A percentile compares a stretch with the other conserved stretches of the same genome.
Evolutionary conservation across 2,888 invertebrate genomes (phyloP).

Genomic region (Ornithoptera priamus): DNA sequence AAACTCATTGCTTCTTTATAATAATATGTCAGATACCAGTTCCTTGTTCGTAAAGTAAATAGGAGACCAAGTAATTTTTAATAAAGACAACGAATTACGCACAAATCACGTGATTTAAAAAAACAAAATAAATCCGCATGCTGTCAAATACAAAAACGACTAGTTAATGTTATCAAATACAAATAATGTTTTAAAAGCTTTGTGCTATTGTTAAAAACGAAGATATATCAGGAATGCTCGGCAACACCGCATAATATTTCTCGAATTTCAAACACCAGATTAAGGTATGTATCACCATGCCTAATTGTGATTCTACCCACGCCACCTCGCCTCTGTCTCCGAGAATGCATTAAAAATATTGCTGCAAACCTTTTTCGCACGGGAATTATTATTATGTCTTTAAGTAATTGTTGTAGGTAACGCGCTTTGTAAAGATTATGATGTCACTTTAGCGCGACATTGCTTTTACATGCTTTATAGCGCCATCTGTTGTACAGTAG

Average conservation of each 20-base stretch:
- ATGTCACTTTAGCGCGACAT: slow-evolving; percentile 40
- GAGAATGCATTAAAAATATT: slow-evolving; percentile 67
- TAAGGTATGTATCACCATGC: slow-evolving; percentile 45
- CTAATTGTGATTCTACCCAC: slow-evolving; percentile 68
- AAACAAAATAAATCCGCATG: background rate
- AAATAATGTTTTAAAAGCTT: slow-evolving; percentile 18
- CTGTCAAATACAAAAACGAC: background rate
- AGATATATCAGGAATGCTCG: slow-evolving; percentile 26
- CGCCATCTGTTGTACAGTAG: slow-evolving; percentile 62
- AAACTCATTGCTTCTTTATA: background rate
- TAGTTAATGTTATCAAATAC: background rate
- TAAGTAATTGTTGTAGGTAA: slow-evolving; percentile 54
- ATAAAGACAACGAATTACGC: too few relatives aligned
- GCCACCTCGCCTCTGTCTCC: slow-evolving; percentile 52
- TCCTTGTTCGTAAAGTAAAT: background rate
- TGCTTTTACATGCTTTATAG: slow-evolving; percentile 28
- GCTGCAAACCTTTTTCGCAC: slow-evolving; percentile 59
- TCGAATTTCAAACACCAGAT: slow-evolving; percentile 49
- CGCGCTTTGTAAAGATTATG: slow-evolving; percentile 40
- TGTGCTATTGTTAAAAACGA: slow-evolving; percentile 26
- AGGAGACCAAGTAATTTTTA: too few relatives aligned
- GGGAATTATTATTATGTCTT: slow-evolving; percentile 55
- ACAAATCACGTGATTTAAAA: background rate
- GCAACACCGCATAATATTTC: slow-evolving; percentile 38
- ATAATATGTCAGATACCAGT: background rate